These are phyloP conservation scores for Irena cyanogastra DNA, from an alignment of 2,113 vertebrate genomes.

Conservation along the genomic window DNA sequence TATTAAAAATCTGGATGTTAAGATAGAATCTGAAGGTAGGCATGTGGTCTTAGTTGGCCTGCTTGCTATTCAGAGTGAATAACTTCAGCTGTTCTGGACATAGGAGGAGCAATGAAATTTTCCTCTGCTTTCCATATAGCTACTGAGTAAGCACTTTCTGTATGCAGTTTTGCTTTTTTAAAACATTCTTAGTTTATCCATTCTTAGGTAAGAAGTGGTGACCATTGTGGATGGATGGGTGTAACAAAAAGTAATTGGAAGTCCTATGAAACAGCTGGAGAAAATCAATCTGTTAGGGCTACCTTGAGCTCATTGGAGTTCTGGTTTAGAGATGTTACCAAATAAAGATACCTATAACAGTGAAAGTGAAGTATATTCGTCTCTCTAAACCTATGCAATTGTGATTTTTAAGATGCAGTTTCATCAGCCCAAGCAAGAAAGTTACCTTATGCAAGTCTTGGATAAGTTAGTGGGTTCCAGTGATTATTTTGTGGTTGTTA, in stretches of 20 bases:
- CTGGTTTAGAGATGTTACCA: background rate
- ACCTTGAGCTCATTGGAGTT: background rate
- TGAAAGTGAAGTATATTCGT: background rate
- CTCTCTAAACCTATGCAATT: background rate
- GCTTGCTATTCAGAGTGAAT: fast-evolving
- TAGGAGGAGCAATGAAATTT: background rate
- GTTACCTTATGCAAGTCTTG: background rate
- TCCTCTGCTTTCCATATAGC: background rate
- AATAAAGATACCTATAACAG: background rate
- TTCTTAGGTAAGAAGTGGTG: background rate
- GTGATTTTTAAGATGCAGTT: background rate
- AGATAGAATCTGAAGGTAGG: background rate
- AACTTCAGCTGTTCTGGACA: background rate
- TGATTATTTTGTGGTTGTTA: background rate
- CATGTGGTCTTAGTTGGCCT: background rate
- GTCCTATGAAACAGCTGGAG: background rate
- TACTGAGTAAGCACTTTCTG: background rate
- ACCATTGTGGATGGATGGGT: background rate
- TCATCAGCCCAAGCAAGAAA: background rate
- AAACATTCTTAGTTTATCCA: background rate
- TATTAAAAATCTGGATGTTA: background rate
- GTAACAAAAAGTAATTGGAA: background rate
- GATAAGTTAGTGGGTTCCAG: background rate
- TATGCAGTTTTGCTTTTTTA: background rate
- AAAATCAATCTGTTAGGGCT: background rate